phyloP scores from a whole-genome alignment of 2,113 vertebrate genomes.

The Pachyramphus minor region DNA sequence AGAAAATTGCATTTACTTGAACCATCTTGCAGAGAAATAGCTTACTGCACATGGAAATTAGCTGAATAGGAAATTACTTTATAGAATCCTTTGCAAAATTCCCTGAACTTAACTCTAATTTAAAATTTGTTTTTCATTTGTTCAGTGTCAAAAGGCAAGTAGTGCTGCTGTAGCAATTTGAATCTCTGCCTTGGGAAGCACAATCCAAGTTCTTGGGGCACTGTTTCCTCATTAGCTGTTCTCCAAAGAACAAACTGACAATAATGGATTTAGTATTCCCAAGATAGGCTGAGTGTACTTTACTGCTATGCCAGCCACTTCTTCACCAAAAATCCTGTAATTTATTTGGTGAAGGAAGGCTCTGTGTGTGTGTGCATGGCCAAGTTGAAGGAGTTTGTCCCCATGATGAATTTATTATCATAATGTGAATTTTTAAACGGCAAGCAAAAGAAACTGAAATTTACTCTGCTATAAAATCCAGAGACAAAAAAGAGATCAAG shows the following conservation, averaged over 20 bases:
- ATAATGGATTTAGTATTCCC: conserved; percentile 54
- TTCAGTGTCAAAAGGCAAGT: conserved; percentile 23
- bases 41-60: background rate
- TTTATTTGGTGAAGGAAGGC: background rate
- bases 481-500: conserved; percentile 2
- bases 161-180: conserved; percentile 10
- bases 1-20: background rate
- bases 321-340: conserved; percentile 13
- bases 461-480: background rate
- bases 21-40: background rate
- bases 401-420: background rate
- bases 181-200: conserved; percentile 4
- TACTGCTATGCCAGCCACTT: background rate
- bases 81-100: background rate
- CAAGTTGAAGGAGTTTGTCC: background rate
- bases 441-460: background rate
- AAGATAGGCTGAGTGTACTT: background rate
- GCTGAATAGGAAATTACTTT: conserved; percentile 8
- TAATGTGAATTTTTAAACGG: background rate
- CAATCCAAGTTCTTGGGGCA: background rate
- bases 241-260: conserved; percentile 55
- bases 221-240: conserved; percentile 27
- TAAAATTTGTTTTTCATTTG: conserved; percentile 42
- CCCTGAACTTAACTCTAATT: background rate
- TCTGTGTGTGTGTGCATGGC: background rate